Evolutionary conservation across 37 sponge, comb jelly and placozoan species (phyloP).

Genomic region (Aplysina aerophoba): DNA sequence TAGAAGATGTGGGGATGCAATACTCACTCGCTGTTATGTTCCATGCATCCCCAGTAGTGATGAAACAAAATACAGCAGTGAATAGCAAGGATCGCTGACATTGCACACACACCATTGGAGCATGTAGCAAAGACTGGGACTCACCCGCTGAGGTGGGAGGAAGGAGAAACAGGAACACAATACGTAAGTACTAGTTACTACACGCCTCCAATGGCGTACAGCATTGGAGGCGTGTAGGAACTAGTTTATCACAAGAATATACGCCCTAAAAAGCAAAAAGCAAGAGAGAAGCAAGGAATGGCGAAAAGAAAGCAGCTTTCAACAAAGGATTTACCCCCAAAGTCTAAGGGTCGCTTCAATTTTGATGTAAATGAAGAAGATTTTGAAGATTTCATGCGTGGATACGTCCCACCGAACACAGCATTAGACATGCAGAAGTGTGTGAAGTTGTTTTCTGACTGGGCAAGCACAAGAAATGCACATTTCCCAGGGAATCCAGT

Average conservation of each 20-base stretch:
- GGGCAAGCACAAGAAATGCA: conserved; percentile 1
- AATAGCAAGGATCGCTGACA: too few species aligned
- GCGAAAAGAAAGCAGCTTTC: not conserved
- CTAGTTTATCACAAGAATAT: conserved; percentile 12
- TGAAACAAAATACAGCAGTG: too few species aligned
- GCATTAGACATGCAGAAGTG: not conserved
- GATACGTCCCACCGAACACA: not conserved
- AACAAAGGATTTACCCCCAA: not conserved
- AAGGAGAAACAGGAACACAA: too few species aligned
- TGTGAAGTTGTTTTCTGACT: not conserved
- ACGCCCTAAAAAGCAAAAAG: conserved; percentile 12
- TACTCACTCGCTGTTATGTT: too few species aligned
- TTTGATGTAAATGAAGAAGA: not conserved
- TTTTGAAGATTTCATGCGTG: conserved; percentile 5
- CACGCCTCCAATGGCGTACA: not conserved
- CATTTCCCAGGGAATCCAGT: not conserved
- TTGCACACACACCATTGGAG: too few species aligned
- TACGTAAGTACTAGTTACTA: conserved; percentile 12
- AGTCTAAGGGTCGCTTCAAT: not conserved
- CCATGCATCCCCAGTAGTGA: too few species aligned
- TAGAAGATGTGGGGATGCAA: too few species aligned
- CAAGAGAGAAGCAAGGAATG: too few species aligned
- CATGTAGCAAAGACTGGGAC: too few species aligned
- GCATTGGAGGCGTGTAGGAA: not conserved
- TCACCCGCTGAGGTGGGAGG: too few species aligned